A percentile compares a stretch with the other conserved stretches of the same genome.
phyloP scores from a whole-genome alignment of 1,140 invertebrate genomes.

The Cyclargus thomasi region DNA sequence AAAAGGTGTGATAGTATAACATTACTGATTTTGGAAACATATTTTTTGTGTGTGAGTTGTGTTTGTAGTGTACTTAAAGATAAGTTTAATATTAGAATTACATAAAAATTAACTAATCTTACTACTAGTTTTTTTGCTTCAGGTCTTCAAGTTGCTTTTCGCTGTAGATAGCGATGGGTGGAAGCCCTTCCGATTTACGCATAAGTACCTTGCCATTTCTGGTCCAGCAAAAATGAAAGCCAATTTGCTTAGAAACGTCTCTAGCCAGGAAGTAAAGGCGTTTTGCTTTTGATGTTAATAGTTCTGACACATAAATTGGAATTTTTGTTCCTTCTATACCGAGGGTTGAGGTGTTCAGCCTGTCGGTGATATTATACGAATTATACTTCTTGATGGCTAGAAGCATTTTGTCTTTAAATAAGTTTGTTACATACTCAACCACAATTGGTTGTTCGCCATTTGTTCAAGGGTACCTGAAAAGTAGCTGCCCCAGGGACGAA shows the following conservation, averaged over 20 bases:
- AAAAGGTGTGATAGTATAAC: too few relatives aligned
- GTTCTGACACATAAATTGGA: slow-evolving; percentile 15
- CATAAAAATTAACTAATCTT: neutral
- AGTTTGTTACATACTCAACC: slow-evolving; percentile 9
- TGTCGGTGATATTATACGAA: neutral
- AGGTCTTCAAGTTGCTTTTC: neutral
- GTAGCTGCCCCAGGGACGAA: slow-evolving; percentile 37
- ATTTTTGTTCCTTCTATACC: slow-evolving; percentile 4
- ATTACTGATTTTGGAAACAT: too few relatives aligned
- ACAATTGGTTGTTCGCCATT: slow-evolving; percentile 13
- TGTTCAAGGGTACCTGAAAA: slow-evolving; percentile 23
- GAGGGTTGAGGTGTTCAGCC: slow-evolving; percentile 11
- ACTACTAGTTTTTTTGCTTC: slow-evolving; percentile 18
- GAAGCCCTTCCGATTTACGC: slow-evolving; percentile 7
- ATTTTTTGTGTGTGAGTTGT: too few relatives aligned
- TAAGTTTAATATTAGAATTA: too few relatives aligned
- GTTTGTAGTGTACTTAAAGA: too few relatives aligned
- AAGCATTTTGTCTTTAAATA: neutral
- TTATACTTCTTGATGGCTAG: slow-evolving; percentile 20
- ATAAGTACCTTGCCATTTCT: neutral
- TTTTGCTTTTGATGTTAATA: slow-evolving; percentile 15
- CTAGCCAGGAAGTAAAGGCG: slow-evolving; percentile 16
- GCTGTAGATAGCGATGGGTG: neutral
- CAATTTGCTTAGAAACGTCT: neutral
- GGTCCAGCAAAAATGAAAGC: slow-evolving; percentile 17